Evolutionary conservation across 2,797 vertebrate species (phyloP), one percentile per base, ranked within the genome.

Genomic region (Cyclopterus lumpus): DNA sequence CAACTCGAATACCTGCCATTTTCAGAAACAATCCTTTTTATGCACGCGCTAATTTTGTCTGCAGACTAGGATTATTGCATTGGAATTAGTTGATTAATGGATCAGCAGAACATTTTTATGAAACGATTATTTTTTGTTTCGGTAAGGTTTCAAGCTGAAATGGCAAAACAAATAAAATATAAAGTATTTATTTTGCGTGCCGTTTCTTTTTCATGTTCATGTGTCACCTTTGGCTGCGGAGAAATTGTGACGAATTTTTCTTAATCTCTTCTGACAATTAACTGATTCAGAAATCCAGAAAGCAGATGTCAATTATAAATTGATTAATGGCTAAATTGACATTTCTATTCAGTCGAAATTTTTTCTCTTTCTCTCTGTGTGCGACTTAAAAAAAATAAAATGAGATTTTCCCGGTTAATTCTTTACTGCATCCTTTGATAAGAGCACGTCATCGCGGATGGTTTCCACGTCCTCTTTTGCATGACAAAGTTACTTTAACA

Each of bases 321-420:
- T 60, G 4, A 71, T 28, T 10, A 68, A 11, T 38, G 3, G 24
- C 14, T 62, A 10, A 40, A 67, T 38, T 68, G 18, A 46, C 6
- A 24, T 54, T 53, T 67, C 1, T 54, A 2, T 68, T 64, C 67
- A 44, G 48, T 6, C 5, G 16, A 57, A 60, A 5, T 18, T 44
- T 16, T 14, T 28, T 53, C 15, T 75, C 30, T 24, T 48, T 48
- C 44, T 61, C 28, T 57, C 30, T 8, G 54, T 66, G 8, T 38
- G 49, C 26, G 26, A 54, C 46, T 51, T 55, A 22, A 34, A 75
- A 44, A 42, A 44, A 28, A 74, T 78, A 28, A 71, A 82, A n/a
- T 40, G 65, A 30, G 78, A 80, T 75, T 64, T 60, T 67, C 64
- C 59, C 4, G 53, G 71, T 88, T 82, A 83, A 86, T 79, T 75